Evolutionary conservation across 1,140 invertebrate genomes (phyloP), one percentile per base, ranked within the genome.

Genomic region (Brachionus rubens): DNA sequence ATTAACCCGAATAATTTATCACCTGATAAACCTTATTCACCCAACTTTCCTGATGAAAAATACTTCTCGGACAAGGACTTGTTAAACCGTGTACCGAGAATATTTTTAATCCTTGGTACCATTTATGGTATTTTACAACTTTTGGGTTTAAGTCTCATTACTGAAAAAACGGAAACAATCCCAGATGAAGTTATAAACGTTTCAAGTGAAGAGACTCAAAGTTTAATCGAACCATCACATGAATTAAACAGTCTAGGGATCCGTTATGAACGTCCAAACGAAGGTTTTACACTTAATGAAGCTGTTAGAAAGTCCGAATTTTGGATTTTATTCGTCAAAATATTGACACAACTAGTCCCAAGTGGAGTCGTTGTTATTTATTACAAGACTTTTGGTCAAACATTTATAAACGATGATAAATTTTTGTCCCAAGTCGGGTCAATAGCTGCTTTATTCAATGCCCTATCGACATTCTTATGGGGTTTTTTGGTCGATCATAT

Each of bases 1-100:
- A 79, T 86, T 5, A 86, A 86, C 78, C 86, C 85, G 19, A 33
- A 82, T 6, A 86, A 86, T 77, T 59, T 80, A 33, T 54, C 77
- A 26, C 78, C 83, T 1, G 79, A 80, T 52, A 33, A 52, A 24
- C 47, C 70, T 6, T 75, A 52, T 36, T 75, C 70, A 19, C 14
- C 21, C 5, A 12, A 28, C 0, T 52, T 9, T 75, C 70, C 70
- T 14, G 14, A 50, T 56, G 70, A 75, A 52, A 85, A 84, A 75
- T 86, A 83, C 79, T 85, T 86, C 75, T 78, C 62, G 21, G 80
- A 86, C 28, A n/a, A 56, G 21, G 65, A 50, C 6, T 59, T 86
- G 16, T 77, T 86, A 19, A 76, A 82, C 16, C 78, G 79, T 76
- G 83, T 86, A 24, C 86, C 85, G 0, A 65, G 56, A 5, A 75